phyloP scores from a whole-genome alignment of 2,888 invertebrate species.

The Phymatocera aterrima region DNA sequence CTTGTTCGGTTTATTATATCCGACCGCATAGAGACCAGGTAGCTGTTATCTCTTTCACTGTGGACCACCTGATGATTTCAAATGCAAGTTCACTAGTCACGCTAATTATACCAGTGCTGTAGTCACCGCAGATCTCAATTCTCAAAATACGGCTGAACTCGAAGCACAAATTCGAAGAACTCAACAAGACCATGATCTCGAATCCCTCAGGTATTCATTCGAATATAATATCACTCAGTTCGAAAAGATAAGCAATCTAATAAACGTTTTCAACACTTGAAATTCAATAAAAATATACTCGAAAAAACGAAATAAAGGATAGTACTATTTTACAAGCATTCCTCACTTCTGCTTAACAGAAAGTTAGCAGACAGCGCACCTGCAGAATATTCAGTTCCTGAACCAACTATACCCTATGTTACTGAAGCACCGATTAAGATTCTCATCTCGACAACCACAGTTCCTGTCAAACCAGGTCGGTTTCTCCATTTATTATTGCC shows the following conservation, averaged over 20 bases:
- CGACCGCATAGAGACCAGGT: conserved; percentile 84
- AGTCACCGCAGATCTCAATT: conserved; percentile 80
- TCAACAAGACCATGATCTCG: conserved; percentile 85
- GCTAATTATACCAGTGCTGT: conserved; percentile 93
- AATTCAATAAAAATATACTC: too few relatives aligned
- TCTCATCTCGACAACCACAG: conserved; percentile 56
- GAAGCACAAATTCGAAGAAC: conserved; percentile 85
- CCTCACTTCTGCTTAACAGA: conserved; percentile 51
- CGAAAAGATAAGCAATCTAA: too few relatives aligned
- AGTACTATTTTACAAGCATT: too few relatives aligned
- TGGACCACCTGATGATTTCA: conserved; percentile 92
- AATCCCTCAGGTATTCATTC: conserved; percentile 80
- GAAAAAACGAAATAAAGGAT: too few relatives aligned
- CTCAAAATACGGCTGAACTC: conserved; percentile 78
- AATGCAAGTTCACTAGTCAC: conserved; percentile 94
- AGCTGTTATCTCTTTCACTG: conserved; percentile 95
- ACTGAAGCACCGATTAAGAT: conserved; percentile 61
- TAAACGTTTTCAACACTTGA: too few relatives aligned
- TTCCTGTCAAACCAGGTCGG: conserved; percentile 62
- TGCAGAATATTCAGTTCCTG: conserved; percentile 63
- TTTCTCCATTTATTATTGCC: not conserved
- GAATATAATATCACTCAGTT: too few relatives aligned
- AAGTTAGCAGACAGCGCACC: conserved; percentile 59
- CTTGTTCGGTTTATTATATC: conserved; percentile 18
- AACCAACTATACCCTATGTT: conserved; percentile 53